phyloP scores from a whole-genome alignment of 2,797 vertebrate genomes.

The Pangasius krempfi region DNA sequence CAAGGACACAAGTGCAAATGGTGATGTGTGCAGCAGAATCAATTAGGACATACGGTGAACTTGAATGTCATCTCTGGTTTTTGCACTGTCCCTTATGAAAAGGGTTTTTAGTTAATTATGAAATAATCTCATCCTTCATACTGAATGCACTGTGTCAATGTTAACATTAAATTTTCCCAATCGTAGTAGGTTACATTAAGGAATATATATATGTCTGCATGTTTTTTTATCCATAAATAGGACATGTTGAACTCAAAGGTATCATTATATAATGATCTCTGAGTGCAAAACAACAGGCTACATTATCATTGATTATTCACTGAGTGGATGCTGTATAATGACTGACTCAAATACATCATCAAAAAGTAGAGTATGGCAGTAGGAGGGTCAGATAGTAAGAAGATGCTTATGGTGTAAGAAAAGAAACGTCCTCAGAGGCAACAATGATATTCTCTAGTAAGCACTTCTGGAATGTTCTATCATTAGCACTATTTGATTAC shows the following conservation, averaged over 20 bases:
- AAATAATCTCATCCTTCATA: background rate
- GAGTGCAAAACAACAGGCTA: constrained; percentile 20
- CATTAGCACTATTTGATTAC: constrained; percentile 30
- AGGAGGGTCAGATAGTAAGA: constrained; percentile 24
- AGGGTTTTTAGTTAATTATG: background rate
- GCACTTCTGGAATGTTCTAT: constrained; percentile 22
- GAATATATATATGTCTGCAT: background rate
- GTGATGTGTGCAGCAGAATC: constrained; percentile 40
- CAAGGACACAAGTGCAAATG: constrained; percentile 52
- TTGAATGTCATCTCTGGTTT: constrained; percentile 15
- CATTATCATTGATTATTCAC: constrained; percentile 35
- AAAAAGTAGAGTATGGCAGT: background rate
- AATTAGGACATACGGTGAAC: constrained; percentile 32
- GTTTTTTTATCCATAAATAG: background rate
- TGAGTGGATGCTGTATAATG: constrained; percentile 23
- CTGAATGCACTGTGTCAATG: background rate
- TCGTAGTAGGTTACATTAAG: background rate
- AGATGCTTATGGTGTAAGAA: constrained; percentile 19
- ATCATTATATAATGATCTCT: constrained; percentile 14
- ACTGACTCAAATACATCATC: constrained; percentile 21
- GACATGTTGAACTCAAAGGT: background rate
- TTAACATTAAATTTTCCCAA: background rate
- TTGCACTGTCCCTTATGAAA: background rate
- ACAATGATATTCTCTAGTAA: constrained; percentile 39
- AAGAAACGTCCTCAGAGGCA: constrained; percentile 32